A percentile compares a stretch with the other conserved stretches of the same genome.
These are phyloP conservation scores for Conomelus anceps DNA, from an alignment of 2,888 invertebrate species.

Conservation along the genomic window DNA sequence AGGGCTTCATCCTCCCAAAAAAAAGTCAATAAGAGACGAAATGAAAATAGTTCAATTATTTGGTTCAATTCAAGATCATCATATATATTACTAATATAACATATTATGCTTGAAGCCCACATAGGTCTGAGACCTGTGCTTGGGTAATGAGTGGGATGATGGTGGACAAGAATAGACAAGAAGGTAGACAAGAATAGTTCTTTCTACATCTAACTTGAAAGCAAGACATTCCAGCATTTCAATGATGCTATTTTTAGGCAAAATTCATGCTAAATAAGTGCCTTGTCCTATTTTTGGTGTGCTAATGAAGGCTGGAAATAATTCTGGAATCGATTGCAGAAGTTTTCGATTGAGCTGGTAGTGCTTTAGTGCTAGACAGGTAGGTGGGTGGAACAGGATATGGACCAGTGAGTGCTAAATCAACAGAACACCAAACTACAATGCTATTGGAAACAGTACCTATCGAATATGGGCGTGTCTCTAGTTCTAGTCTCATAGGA, in stretches of 20 bases:
- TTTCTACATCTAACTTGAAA: too few species aligned
- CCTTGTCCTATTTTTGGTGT: not conserved
- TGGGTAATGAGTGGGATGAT: too few species aligned
- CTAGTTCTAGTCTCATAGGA: not conserved
- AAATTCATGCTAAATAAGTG: not conserved
- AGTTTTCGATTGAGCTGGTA: not conserved
- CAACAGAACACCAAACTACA: not conserved
- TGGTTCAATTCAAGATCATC: too few species aligned
- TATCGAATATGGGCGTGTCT: not conserved
- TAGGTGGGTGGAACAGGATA: not conserved
- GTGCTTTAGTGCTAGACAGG: not conserved
- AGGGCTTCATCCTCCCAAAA: too few species aligned
- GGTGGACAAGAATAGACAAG: too few species aligned
- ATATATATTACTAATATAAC: too few species aligned
- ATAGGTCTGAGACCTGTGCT: too few species aligned
- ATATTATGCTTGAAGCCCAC: too few species aligned
- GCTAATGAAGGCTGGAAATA: not conserved
- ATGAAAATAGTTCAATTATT: too few species aligned
- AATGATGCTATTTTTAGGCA: not conserved
- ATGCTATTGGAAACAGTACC: not conserved
- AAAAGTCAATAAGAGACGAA: too few species aligned
- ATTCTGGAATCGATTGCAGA: not conserved
- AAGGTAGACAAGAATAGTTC: too few species aligned
- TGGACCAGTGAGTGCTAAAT: not conserved
- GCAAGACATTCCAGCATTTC: too few species aligned